phyloP scores from a whole-genome alignment of 92 coral and sea anemone genomes.

The Pocillopora grandis region DNA sequence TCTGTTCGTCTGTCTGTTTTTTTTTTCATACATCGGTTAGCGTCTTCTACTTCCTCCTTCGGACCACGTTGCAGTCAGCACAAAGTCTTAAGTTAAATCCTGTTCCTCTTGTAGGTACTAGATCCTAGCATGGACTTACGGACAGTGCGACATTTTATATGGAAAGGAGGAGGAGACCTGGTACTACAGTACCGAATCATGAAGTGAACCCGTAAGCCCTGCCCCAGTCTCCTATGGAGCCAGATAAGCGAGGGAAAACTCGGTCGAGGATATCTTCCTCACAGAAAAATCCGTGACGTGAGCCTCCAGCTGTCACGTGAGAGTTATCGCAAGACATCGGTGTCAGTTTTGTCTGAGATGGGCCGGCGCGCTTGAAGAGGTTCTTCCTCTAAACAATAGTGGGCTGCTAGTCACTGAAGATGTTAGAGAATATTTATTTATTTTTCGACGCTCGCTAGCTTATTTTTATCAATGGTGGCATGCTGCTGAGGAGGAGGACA shows the following conservation, averaged over 20 bases:
- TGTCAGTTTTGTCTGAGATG: not conserved
- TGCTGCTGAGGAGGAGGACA: not conserved
- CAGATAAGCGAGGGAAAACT: not conserved
- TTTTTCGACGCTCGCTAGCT: not conserved
- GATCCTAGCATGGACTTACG: conserved; percentile 93
- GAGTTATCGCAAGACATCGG: not conserved
- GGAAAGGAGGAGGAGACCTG: conserved; percentile 97
- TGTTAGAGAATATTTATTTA: not conserved
- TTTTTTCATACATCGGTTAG: no score
- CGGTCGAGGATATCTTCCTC: not conserved
- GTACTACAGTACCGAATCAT: conserved; percentile 84
- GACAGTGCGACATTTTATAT: conserved; percentile 87
- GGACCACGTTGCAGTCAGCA: not conserved
- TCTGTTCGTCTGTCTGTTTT: not conserved
- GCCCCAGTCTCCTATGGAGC: conserved; percentile 1
- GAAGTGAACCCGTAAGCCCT: conserved; percentile 21
- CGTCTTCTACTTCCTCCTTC: not conserved
- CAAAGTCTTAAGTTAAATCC: not conserved
- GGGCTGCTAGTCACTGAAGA: not conserved
- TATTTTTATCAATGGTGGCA: not conserved
- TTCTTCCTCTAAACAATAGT: not conserved
- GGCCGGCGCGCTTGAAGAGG: not conserved
- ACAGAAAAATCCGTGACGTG: not conserved
- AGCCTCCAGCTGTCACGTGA: not conserved
- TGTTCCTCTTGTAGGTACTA: conserved; percentile 53